These are phyloP conservation scores for Rhinogobius similis DNA, from an alignment of 2,113 vertebrate species.

Conservation along the genomic window DNA sequence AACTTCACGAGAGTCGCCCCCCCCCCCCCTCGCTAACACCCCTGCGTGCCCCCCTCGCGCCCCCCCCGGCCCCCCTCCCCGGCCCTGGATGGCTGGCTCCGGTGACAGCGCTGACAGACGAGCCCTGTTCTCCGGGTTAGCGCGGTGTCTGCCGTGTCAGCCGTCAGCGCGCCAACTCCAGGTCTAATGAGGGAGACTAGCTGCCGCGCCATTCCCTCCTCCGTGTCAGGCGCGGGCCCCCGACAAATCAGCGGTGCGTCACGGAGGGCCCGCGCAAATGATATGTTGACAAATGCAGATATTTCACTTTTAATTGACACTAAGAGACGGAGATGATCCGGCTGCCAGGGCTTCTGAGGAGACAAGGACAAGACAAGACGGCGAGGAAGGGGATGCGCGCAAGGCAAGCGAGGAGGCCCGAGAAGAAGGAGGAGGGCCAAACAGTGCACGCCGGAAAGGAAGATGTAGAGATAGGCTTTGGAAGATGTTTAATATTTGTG, in stretches of 20 bases:
- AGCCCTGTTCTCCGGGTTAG: conserved; percentile 90
- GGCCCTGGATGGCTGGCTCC: conserved; percentile 81
- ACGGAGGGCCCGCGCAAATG: conserved; percentile 79
- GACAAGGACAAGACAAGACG: conserved; percentile 74
- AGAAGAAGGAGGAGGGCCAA: conserved; percentile 16
- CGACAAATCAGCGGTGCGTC: conserved; percentile 93
- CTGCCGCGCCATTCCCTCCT: conserved; percentile 82
- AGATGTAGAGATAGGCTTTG: conserved; percentile 64
- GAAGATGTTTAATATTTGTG: conserved; percentile 74
- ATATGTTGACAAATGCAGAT: conserved; percentile 99
- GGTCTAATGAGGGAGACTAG: conserved; percentile 95
- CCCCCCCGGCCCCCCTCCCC: conserved; percentile 63
- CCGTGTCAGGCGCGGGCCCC: conserved; percentile 81
- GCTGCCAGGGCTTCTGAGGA: conserved; percentile 74
- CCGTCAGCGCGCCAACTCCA: conserved; percentile 77
- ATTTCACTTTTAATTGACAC: conserved; percentile 99
- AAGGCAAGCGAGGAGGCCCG: background rate
- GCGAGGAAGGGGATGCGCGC: conserved; percentile 20
- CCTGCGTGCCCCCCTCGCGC: conserved; percentile 43
- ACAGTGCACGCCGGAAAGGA: conserved; percentile 40
- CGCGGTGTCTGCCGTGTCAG: conserved; percentile 85
- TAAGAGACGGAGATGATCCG: conserved; percentile 86
- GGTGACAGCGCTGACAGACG: conserved; percentile 84
- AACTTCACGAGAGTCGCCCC: conserved; percentile 43
- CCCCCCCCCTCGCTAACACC: conserved; percentile 29